Percentiles rank a stretch among this genome's conserved stretches.
Evolutionary conservation across 2,113 vertebrate species (phyloP).

Genomic region (Pandion haliaetus): DNA sequence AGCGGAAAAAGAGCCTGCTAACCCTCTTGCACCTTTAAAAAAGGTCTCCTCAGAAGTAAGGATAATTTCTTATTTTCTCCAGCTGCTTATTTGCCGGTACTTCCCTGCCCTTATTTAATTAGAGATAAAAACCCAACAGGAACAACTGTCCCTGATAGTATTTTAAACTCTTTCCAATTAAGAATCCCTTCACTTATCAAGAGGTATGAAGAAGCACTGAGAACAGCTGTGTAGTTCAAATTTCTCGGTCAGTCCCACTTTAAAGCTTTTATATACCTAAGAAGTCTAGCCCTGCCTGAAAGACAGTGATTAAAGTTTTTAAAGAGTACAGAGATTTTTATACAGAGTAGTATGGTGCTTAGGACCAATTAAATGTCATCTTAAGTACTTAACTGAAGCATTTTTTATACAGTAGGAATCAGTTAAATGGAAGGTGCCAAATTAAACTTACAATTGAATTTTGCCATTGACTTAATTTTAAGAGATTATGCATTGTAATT

Average conservation of each 20-base stretch:
- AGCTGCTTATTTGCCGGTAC: not conserved
- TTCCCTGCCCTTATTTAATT: not conserved
- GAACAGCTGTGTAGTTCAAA: not conserved
- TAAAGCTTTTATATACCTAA: slow-evolving; percentile 14
- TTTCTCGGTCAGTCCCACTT: not conserved
- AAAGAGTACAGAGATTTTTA: slow-evolving; percentile 36
- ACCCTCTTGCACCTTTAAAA: not conserved
- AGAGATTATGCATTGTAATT: slow-evolving; percentile 34
- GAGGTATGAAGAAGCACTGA: not conserved
- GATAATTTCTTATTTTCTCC: slow-evolving; percentile 26
- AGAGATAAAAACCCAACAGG: not conserved
- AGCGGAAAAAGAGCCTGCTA: not conserved
- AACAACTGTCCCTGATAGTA: not conserved
- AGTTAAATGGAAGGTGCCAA: slow-evolving; percentile 61
- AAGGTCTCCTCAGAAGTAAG: not conserved
- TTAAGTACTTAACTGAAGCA: slow-evolving; percentile 39
- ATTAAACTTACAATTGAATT: slow-evolving; percentile 53
- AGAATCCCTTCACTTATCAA: not conserved
- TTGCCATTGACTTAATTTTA: slow-evolving; percentile 53
- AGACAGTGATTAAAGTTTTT: slow-evolving; percentile 52
- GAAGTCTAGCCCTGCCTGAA: slow-evolving; percentile 5
- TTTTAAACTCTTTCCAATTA: not conserved
- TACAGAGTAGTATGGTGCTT: not conserved
- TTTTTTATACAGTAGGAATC: slow-evolving; percentile 21
- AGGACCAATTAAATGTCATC: slow-evolving; percentile 58